phyloP scores from a whole-genome alignment of 2,113 vertebrate species.

The Halichoeres trimaculatus region DNA sequence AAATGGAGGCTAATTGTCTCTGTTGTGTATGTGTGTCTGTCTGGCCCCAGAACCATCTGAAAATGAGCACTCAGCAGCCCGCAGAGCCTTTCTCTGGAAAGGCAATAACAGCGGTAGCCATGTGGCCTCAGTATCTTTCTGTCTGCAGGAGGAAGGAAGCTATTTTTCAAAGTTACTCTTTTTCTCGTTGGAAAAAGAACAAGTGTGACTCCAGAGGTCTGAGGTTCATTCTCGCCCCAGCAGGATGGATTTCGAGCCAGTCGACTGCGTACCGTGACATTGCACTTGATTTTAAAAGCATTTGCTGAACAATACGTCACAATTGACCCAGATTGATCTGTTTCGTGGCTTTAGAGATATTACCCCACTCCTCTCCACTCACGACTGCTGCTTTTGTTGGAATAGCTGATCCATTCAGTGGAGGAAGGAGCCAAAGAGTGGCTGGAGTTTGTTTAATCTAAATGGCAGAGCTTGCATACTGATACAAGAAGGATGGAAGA shows the following conservation, averaged over 20 bases:
- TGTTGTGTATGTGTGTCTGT: slow-evolving; percentile 26
- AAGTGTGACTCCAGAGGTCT: slow-evolving; percentile 2
- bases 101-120: slow-evolving; percentile 9
- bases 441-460: slow-evolving; percentile 79
- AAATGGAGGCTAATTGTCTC: slow-evolving; percentile 40
- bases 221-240: slow-evolving; percentile 6
- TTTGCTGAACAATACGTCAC: slow-evolving; percentile 42
- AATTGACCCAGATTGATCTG: slow-evolving; percentile 62
- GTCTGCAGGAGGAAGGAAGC: slow-evolving; percentile 27
- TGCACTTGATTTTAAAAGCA: slow-evolving; percentile 45
- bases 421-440: slow-evolving; percentile 55
- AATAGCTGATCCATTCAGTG: slow-evolving; percentile 57
- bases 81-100: slow-evolving; percentile 10
- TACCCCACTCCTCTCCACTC: slow-evolving; percentile 11
- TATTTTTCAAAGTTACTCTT: slow-evolving; percentile 43
- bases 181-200: not conserved
- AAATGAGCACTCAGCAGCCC: slow-evolving; percentile 35
- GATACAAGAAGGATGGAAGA: slow-evolving; percentile 67
- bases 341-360: slow-evolving; percentile 56
- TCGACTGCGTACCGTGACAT: slow-evolving; percentile 15
- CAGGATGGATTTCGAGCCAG: slow-evolving; percentile 14
- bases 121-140: slow-evolving; percentile 41
- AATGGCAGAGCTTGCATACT: slow-evolving; percentile 75
- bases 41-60: slow-evolving; percentile 33
- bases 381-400: slow-evolving; percentile 26